phyloP scores from a whole-genome alignment of 2,797 vertebrate species.

The Melanotaenia trifasciata region DNA sequence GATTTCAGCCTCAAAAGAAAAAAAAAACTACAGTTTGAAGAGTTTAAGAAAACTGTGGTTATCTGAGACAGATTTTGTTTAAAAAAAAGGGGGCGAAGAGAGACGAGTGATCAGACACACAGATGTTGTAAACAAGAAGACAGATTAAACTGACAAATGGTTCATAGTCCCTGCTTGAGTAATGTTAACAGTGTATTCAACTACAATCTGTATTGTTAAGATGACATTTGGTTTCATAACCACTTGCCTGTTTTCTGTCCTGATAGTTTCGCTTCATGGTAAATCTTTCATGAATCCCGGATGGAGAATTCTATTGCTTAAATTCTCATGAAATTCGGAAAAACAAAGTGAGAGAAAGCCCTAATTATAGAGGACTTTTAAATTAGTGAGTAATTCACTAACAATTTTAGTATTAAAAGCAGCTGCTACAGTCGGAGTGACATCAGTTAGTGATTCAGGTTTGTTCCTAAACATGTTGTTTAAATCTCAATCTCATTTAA shows the following conservation, averaged over 20 bases:
- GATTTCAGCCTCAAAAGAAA: conserved; percentile 7
- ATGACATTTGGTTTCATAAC: too few species aligned
- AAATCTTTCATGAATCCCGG: background rate
- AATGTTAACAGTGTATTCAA: background rate
- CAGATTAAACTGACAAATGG: background rate
- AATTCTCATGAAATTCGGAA: too few species aligned
- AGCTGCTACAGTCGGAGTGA: background rate
- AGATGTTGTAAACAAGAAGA: background rate
- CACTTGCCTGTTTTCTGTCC: background rate
- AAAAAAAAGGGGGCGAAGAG: background rate
- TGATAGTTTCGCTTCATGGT: background rate
- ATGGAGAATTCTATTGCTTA: background rate
- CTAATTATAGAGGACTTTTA: too few species aligned
- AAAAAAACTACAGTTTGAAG: background rate
- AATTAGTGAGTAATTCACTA: background rate
- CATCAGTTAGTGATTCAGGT: too few species aligned
- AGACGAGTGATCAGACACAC: background rate
- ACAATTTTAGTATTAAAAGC: background rate
- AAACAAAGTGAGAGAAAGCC: background rate
- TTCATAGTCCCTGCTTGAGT: background rate
- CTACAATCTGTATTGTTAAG: background rate
- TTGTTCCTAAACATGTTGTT: too few species aligned
- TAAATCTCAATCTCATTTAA: too few species aligned
- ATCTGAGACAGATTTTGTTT: background rate
- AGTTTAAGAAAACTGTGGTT: background rate